phyloP scores from a whole-genome alignment of 1,140 invertebrate species.

The Drosophila parabipectinata region DNA sequence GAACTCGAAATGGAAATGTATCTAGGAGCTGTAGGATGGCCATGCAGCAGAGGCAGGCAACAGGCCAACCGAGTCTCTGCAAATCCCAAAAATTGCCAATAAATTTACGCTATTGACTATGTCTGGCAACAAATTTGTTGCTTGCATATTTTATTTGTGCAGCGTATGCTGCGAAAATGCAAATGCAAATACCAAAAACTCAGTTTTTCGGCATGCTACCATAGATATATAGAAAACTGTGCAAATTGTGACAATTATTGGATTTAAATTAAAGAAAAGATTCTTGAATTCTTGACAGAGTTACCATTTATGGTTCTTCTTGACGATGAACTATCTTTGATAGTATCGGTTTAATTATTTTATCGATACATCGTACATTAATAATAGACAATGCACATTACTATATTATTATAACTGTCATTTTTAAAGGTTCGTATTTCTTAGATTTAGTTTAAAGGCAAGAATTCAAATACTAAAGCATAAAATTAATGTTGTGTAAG shows the following conservation, averaged over 20 bases:
- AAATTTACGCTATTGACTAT: constrained; percentile 53
- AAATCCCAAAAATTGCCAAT: constrained; percentile 54
- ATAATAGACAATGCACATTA: no score
- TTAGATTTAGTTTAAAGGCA: background rate
- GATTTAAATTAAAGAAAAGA: background rate
- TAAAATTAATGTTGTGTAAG: constrained; percentile 77
- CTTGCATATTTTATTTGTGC: constrained; percentile 52
- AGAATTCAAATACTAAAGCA: constrained; percentile 31
- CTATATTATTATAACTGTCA: no score
- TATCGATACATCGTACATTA: no score
- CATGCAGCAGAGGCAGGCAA: constrained; percentile 10
- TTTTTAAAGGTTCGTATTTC: background rate
- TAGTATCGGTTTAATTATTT: no score
- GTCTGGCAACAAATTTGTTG: constrained; percentile 51
- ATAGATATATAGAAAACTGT: background rate
- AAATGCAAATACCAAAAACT: constrained; percentile 33
- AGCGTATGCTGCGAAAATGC: constrained; percentile 45
- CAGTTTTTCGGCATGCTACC: background rate
- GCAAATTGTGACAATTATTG: constrained; percentile 4
- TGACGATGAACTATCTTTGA: no score
- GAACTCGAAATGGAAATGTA: constrained; percentile 14
- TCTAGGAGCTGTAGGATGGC: background rate
- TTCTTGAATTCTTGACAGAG: background rate
- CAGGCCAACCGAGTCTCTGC: constrained; percentile 10
- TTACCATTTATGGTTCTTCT: no score